These are phyloP conservation scores for Autographa pulchrina DNA, from an alignment of 2,888 invertebrate species.

Conservation along the genomic window DNA sequence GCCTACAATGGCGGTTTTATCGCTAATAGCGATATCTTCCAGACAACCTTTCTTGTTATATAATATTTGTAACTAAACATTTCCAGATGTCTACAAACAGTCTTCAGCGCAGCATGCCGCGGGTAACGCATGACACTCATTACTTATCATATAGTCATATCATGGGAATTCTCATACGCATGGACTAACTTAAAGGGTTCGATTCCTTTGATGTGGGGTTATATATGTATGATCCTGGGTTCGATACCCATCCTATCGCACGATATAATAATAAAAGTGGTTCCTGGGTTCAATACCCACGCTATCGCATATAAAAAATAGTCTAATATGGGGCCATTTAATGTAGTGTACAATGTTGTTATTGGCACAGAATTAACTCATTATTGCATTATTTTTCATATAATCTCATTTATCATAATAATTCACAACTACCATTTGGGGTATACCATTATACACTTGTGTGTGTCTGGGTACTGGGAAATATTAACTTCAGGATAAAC, in stretches of 20 bases:
- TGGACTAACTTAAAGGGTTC: neutral
- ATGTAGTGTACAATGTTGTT: no score
- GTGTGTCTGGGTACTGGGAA: neutral
- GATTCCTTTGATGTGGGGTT: neutral
- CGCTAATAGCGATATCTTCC: no score
- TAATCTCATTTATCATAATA: neutral
- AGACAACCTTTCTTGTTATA: no score
- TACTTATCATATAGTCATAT: conserved; percentile 23
- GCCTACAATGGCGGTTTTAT: no score
- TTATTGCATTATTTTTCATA: neutral
- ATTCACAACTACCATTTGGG: neutral
- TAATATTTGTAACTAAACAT: conserved; percentile 53
- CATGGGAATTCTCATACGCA: neutral
- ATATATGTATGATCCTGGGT: no score
- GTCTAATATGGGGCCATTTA: no score
- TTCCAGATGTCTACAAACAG: conserved; percentile 87
- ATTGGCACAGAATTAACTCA: neutral
- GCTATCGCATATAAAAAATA: no score
- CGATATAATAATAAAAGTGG: no score
- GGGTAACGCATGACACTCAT: conserved; percentile 83
- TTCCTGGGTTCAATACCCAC: no score
- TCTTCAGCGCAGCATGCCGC: conserved; percentile 84
- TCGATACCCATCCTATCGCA: no score
- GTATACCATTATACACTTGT: neutral
- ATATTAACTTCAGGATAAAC: neutral